These are phyloP conservation scores for Bombycilla garrulus DNA, from an alignment of 2,113 vertebrate species.

Conservation along the genomic window DNA sequence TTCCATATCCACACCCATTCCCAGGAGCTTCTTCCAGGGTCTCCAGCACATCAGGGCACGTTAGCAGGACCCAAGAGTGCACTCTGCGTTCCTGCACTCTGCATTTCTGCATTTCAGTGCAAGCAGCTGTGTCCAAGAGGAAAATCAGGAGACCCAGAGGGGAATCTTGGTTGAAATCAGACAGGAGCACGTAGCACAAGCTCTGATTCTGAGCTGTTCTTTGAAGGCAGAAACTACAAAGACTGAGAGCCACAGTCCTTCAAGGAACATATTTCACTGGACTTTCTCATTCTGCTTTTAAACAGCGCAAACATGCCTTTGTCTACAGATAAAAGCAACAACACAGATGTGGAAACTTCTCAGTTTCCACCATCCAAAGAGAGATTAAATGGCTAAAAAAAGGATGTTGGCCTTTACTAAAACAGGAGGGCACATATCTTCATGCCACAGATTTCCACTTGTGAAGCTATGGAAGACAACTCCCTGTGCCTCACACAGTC, in stretches of 20 bases:
- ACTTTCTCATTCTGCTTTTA: background rate
- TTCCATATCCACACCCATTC: background rate
- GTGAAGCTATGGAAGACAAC: background rate
- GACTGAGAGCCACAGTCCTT: background rate
- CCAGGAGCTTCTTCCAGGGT: background rate
- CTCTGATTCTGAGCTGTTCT: background rate
- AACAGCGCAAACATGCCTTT: background rate
- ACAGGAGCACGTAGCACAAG: fast-evolving
- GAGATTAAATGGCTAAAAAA: background rate
- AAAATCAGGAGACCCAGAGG: background rate
- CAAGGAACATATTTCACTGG: background rate
- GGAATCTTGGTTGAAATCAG: background rate
- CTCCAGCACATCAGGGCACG: background rate
- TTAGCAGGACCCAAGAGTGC: background rate
- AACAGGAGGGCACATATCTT: background rate
- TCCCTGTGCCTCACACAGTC: background rate
- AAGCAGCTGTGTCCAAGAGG: background rate
- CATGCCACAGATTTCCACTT: background rate
- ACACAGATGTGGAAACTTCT: background rate
- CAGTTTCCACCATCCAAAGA: background rate
- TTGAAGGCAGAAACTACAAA: background rate
- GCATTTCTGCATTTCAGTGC: background rate
- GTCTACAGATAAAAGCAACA: background rate
- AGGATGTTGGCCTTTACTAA: background rate
- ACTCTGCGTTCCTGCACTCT: background rate